These are phyloP conservation scores for Phyllotreta cruciferae DNA, from an alignment of 2,888 invertebrate species.

Conservation along the genomic window DNA sequence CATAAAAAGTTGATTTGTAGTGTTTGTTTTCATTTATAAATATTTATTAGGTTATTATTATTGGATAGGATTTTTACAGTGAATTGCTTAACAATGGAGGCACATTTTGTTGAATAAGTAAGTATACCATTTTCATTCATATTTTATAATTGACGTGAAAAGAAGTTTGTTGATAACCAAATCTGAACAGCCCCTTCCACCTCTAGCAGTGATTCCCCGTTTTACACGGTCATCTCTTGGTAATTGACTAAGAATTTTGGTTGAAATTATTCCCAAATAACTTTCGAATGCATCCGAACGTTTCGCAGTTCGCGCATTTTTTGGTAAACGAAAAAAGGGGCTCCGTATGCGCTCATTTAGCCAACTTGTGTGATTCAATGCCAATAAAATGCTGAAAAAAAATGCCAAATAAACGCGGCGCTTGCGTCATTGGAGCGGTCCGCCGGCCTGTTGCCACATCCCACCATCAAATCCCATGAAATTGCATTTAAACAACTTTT, in stretches of 20 bases:
- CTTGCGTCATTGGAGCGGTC: constrained; percentile 50
- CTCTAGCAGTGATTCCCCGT: constrained; percentile 31
- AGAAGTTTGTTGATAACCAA: too few species aligned
- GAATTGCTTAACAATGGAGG: too few species aligned
- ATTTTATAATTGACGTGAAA: too few species aligned
- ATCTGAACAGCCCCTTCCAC: background rate
- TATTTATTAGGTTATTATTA: too few species aligned
- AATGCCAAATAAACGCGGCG: constrained; percentile 36
- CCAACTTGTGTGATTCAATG: constrained; percentile 27
- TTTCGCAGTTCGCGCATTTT: background rate
- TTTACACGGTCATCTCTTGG: constrained; percentile 32
- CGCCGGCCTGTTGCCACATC: constrained; percentile 47
- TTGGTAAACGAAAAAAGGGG: constrained; percentile 9
- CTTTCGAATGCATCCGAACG: background rate
- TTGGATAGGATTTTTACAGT: too few species aligned
- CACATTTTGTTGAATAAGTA: too few species aligned
- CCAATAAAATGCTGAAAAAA: constrained; percentile 34
- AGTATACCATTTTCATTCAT: too few species aligned
- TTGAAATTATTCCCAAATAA: too few species aligned
- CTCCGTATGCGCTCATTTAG: constrained; percentile 18
- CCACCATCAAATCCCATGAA: background rate
- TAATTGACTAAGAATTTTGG: too few species aligned
- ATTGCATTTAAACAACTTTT: too few species aligned
- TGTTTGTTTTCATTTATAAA: too few species aligned
- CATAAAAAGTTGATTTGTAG: too few species aligned